Percentiles rank a stretch among this genome's conserved stretches.
These are phyloP conservation scores for Philotrypesis tridentata DNA, from an alignment of 1,140 invertebrate genomes.

Conservation along the genomic window DNA sequence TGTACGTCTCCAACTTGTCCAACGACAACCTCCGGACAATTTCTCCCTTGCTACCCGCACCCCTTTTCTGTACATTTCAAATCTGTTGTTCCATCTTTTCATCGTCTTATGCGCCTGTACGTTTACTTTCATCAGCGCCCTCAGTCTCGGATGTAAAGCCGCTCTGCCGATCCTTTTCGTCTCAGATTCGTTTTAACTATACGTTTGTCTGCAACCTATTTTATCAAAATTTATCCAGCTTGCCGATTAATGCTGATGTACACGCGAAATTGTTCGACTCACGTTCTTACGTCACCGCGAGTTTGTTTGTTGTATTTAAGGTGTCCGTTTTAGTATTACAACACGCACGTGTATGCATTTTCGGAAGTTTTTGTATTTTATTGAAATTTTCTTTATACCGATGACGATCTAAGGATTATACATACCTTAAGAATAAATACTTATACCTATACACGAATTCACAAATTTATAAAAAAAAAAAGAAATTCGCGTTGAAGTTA, in stretches of 20 bases:
- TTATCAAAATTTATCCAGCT: not conserved
- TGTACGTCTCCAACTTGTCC: not conserved
- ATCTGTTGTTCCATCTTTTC: not conserved
- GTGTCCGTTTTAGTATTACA: not conserved
- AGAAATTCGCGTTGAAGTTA: not conserved
- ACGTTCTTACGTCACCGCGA: not conserved
- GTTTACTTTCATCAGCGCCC: not conserved
- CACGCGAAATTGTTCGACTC: not conserved
- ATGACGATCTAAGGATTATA: not conserved
- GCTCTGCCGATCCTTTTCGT: not conserved
- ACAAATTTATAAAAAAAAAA: not conserved
- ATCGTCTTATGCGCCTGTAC: not conserved
- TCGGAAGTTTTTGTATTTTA: not conserved
- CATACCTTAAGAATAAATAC: not conserved
- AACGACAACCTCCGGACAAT: conserved; percentile 21
- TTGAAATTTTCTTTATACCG: not conserved
- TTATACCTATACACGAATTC: not conserved
- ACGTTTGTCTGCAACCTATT: not conserved
- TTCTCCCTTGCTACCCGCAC: not conserved
- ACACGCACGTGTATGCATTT: not conserved
- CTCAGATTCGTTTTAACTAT: not conserved
- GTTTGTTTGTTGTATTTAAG: not conserved
- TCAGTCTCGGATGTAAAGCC: not conserved
- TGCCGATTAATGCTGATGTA: conserved; percentile 6
- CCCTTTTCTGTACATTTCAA: no score